Evolutionary conservation across 2,797 vertebrate species (phyloP).

Genomic region (Darevskia mixta): DNA sequence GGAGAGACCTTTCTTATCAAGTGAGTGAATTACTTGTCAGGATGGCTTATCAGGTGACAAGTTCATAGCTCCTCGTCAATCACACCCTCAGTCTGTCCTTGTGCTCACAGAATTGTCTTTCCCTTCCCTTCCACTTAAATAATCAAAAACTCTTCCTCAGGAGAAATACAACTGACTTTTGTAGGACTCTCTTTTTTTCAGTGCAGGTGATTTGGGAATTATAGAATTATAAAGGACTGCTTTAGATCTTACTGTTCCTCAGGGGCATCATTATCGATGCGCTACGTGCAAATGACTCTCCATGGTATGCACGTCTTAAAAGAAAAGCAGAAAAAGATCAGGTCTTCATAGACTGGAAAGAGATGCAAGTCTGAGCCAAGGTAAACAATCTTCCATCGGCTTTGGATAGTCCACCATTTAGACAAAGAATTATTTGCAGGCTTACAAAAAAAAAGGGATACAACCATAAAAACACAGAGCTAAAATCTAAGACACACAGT

Average conservation of each 20-base stretch:
- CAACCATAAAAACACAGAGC: too few relatives aligned
- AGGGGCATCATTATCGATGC: neutral
- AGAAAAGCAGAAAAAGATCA: neutral
- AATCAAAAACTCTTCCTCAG: neutral
- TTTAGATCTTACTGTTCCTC: neutral
- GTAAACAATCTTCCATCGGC: neutral
- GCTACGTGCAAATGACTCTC: neutral
- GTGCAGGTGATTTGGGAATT: neutral
- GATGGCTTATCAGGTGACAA: slow-evolving; percentile 1
- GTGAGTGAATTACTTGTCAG: slow-evolving; percentile 11
- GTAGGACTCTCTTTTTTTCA: neutral
- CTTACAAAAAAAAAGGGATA: too few relatives aligned
- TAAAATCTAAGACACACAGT: too few relatives aligned
- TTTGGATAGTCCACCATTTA: neutral
- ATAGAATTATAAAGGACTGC: neutral
- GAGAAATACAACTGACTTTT: neutral
- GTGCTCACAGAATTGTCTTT: neutral
- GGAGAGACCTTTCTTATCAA: slow-evolving; percentile 16
- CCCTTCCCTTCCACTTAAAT: neutral
- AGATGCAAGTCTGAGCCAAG: neutral
- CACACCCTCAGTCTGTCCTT: neutral
- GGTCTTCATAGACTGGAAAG: neutral
- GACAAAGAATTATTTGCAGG: neutral
- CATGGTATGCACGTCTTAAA: neutral
- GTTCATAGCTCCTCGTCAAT: neutral